These are phyloP conservation scores for Brachyptera risi DNA, from an alignment of 2,888 invertebrate species.

Conservation along the genomic window DNA sequence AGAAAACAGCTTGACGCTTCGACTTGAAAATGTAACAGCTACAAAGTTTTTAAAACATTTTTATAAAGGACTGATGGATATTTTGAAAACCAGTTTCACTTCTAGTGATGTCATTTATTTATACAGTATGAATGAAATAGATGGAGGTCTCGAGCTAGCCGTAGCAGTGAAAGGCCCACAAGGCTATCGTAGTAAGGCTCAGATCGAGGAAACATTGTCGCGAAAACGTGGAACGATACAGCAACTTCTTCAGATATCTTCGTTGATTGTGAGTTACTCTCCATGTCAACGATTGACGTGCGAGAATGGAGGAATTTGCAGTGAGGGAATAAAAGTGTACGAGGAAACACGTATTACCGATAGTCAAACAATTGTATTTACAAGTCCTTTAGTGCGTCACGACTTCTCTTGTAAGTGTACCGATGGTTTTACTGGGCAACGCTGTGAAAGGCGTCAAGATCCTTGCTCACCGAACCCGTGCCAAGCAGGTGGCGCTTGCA, in stretches of 20 bases:
- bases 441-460: conserved; percentile 82
- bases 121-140: conserved; percentile 69
- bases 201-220: conserved; percentile 59
- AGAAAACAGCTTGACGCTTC: conserved; percentile 74
- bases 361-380: conserved; percentile 75
- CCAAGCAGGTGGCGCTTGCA: conserved; percentile 76
- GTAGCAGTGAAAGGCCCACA: conserved; percentile 58
- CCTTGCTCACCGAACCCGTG: conserved; percentile 91
- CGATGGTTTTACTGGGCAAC: conserved; percentile 76
- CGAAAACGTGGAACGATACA: conserved; percentile 62
- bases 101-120: conserved; percentile 61
- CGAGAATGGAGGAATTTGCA: conserved; percentile 74
- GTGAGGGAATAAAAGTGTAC: conserved; percentile 63
- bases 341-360: conserved; percentile 71
- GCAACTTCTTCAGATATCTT: conserved; percentile 57
- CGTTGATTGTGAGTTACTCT: conserved; percentile 67
- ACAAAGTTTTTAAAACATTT: conserved; percentile 69
- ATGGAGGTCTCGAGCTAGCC: conserved; percentile 64
- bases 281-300: conserved; percentile 70
- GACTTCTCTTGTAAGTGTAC: conserved; percentile 77
- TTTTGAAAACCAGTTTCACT: conserved; percentile 62
- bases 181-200: conserved; percentile 58
- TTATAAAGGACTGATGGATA: conserved; percentile 69
- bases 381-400: conserved; percentile 74
- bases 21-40: conserved; percentile 69